Conservation (phyloP, 92 coral and sea anemone genomes). For the Palythoa heliodiscus region DNA sequence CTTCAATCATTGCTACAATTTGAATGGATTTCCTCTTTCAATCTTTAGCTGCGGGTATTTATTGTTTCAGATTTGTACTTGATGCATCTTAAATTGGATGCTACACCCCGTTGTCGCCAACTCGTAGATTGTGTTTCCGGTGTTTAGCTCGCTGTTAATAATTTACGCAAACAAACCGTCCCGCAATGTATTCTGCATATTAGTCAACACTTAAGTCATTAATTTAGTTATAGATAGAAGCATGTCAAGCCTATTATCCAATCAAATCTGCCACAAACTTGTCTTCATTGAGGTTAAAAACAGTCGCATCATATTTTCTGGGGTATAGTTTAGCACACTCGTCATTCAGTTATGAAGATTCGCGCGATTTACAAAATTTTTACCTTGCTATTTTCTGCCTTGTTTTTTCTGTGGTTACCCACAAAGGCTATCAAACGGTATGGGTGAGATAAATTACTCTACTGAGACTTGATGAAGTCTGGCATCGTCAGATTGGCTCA, state of each 20-base stretch:
- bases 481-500: conserved; percentile 38
- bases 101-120: conserved; percentile 33
- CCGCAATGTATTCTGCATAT: conserved; percentile 70
- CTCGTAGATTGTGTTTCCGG: conserved; percentile 64
- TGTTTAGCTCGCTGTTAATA: conserved; percentile 81
- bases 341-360: conserved; percentile 44
- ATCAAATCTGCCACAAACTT: conserved; percentile 51
- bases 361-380: conserved; percentile 45
- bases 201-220: conserved; percentile 59
- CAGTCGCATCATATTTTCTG: conserved; percentile 33
- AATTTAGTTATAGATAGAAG: conserved; percentile 74
- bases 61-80: not conserved
- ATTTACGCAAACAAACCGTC: conserved; percentile 80
- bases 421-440: conserved; percentile 32
- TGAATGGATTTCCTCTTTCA: not conserved
- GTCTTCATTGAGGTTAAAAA: conserved; percentile 46
- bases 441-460: conserved; percentile 32
- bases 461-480: conserved; percentile 42
- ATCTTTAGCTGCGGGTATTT: not conserved
- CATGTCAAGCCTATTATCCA: conserved; percentile 68
- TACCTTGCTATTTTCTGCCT: conserved; percentile 2
- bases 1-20: not conserved
- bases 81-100: conserved; percentile 14
- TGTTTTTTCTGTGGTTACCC: conserved; percentile 41
- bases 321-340: conserved; percentile 36